Base-by-base conservation (phyloP, 2,797 vertebrate genomes). In the Discoglossus pictus region DNA sequence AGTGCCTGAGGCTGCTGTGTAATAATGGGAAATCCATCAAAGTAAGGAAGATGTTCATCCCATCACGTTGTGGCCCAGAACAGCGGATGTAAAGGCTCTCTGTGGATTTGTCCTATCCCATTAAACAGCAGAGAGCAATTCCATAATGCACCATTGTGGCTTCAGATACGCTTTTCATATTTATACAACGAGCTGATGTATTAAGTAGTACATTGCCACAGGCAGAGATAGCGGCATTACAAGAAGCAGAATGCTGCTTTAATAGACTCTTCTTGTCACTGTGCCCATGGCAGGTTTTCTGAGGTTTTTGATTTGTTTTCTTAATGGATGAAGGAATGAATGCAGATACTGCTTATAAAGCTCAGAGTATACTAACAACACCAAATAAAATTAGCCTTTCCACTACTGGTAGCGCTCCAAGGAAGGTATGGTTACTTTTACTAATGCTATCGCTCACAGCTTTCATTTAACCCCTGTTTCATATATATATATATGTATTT, bases 71-170 rank as follows among this genome's bases (percentile, higher is more conserved):
- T 35, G 24, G 53, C 44, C 52, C 51, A 59, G 68, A 44, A 44
- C 54, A 59, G 61, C 20, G 16, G 18, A 71, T 35, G 42, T 63
- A 64, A 43, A 64, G 27, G 20, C 50, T 69, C 68, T 71, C 68
- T 64, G 25, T 25, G 68, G 68, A 71, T 59, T 71, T 71, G 53
- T 70, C 60, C 68, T 63, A 58, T 63, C 44, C 60, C 60, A 70
- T 70, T 70, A 70, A 70, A 52, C 38, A 64, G 44, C 68, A 39
- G 27, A 31, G 66, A 71, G 68, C 44, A 58, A 71, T 59, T 44
- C 68, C 35, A 52, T 71, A 70, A 70, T 58, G 61, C 68, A 71
- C 53, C 46, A 52, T 64, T 59, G 61, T 58, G 53, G 68, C 50
- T 59, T 59, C 20, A 44, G 61, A 64, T 64, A 46, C 6, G 61